Evolutionary conservation across 2,797 vertebrate species (phyloP), one percentile per base, ranked within the genome.

Genomic region (Spea hammondii): DNA sequence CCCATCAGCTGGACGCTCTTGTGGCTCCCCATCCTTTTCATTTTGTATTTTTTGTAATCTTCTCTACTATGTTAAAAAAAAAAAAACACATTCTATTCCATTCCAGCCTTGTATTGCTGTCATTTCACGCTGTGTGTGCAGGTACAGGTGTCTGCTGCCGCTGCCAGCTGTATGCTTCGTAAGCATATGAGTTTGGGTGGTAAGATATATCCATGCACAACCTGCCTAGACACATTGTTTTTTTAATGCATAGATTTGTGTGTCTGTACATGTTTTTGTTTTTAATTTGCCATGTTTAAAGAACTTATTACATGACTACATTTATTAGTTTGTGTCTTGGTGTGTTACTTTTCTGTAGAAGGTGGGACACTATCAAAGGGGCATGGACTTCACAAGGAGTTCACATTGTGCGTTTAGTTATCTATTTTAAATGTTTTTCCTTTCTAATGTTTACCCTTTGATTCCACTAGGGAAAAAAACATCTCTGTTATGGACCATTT

Each of bases 91-190:
- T 32, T 17, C 4, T 14, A 5, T 70, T 64, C 59, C 76, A 77
- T 77, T 65, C 49, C 57, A 53, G 76, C 59, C 57, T 45, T 47
- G 74, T 68, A 76, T n/a, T 54, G 76, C 76, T 11, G 76, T 59
- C 67, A 77, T 70, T 77, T 65, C 76, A 65, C 12, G 76, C 76
- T 78, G 17, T 64, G 59, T 77, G 75, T 53, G 47, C 55, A 64
- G 70, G 32, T 77, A 62, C 67, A 77, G 67, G 75, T 76, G 65
- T 76, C 74, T 76, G 46, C 53, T 77, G 76, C 59, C 44, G 4
- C 49, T 11, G 32, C 68, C 76, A 65, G 57, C 12, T 1, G 3
- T 17, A 49, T 54, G 50, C 6, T 46, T 51, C 9, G 10, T 53
- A 69, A 51, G 49, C 14, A 53, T 51, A 46, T 51, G 48, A 5